phyloP scores from a whole-genome alignment of 23 tunicate genomes.

The Halocynthia aurantium region DNA sequence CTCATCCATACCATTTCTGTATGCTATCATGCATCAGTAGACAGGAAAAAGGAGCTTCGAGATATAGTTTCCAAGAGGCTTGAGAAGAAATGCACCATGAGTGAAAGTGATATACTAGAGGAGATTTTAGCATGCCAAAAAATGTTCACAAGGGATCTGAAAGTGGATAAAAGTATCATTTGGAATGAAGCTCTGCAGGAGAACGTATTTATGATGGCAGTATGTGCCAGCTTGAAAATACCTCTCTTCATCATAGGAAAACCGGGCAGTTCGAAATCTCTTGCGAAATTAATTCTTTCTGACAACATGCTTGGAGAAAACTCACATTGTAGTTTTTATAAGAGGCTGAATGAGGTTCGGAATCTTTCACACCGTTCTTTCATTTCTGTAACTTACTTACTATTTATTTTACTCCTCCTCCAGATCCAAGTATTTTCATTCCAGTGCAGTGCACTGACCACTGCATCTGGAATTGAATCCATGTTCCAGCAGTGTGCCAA shows the following conservation, averaged over 20 bases:
- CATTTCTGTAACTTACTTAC: too few relatives aligned
- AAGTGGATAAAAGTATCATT: conserved; percentile 29
- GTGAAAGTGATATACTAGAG: too few relatives aligned
- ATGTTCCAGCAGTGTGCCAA: conserved; percentile 55
- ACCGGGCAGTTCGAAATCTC: conserved; percentile 74
- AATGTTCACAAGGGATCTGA: conserved; percentile 21
- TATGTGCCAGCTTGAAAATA: conserved; percentile 48
- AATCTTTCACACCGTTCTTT: too few relatives aligned
- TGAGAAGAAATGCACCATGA: too few relatives aligned
- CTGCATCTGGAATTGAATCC: conserved; percentile 65
- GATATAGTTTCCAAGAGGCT: too few relatives aligned
- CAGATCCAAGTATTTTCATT: conserved; percentile 63
- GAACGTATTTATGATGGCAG: conserved; percentile 51
- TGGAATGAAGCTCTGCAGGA: conserved; percentile 57
- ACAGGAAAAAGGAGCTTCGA: not conserved
- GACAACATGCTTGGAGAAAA: conserved; percentile 40
- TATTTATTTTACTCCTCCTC: too few relatives aligned
- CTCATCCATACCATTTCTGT: not conserved
- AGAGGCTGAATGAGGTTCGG: conserved; percentile 33
- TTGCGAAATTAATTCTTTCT: conserved; percentile 43
- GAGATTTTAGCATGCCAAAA: conserved; percentile 59
- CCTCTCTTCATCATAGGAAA: conserved; percentile 60
- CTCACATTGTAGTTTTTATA: conserved; percentile 20
- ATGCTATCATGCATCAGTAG: conserved; percentile 5
- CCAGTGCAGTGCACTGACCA: conserved; percentile 78